Conservation (phyloP, 2,797 vertebrate species). For the Sarcophilus harrisii region DNA sequence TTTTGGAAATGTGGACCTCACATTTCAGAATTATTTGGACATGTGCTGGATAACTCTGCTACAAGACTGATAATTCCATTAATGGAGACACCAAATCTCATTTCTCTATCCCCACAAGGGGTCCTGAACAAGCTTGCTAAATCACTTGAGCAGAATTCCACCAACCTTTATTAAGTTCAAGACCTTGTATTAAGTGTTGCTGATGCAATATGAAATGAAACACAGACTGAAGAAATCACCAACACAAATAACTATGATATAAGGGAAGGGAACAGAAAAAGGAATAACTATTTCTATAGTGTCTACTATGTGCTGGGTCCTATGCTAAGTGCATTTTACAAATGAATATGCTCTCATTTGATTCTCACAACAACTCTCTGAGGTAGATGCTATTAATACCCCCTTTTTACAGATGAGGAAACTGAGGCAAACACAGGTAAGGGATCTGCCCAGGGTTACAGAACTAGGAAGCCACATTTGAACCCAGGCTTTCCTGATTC, state of each 20-base stretch:
- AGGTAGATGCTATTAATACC: background rate
- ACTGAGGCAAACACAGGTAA: background rate
- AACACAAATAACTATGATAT: background rate
- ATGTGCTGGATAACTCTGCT: background rate
- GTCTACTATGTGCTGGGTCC: background rate
- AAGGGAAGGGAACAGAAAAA: background rate
- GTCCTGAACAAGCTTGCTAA: background rate
- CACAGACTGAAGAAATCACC: background rate
- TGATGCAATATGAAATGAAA: background rate
- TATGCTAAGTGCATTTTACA: background rate
- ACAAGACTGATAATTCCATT: background rate
- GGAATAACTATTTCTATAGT: background rate
- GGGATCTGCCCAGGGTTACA: background rate
- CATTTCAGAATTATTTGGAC: background rate
- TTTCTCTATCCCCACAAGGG: background rate
- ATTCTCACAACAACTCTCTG: background rate
- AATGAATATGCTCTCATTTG: background rate
- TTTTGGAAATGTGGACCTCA: background rate
- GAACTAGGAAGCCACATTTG: background rate
- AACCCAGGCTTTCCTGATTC: background rate
- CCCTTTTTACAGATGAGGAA: background rate
- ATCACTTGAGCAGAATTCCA: background rate
- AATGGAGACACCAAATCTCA: background rate
- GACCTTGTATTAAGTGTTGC: background rate
- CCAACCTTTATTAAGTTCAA: background rate